These are phyloP conservation scores for Bombyx mandarina DNA, from an alignment of 1,140 invertebrate species.

Conservation along the genomic window DNA sequence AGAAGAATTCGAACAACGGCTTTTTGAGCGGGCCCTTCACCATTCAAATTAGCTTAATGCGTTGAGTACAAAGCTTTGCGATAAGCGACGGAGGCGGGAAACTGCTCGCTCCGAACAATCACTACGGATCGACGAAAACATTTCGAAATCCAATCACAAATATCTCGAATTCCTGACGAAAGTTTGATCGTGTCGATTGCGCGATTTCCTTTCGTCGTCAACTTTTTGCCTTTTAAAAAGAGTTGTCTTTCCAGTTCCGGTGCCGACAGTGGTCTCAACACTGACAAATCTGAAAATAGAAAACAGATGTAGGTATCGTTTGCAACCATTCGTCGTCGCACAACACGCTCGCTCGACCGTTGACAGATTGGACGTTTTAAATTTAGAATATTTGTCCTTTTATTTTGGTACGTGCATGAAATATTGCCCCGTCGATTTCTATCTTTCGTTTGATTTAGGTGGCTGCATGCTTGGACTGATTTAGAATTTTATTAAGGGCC, in stretches of 20 bases:
- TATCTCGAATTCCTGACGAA: conserved; percentile 11
- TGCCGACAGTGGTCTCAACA: conserved; percentile 40
- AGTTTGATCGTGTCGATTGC: conserved; percentile 19
- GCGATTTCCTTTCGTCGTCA: conserved; percentile 31
- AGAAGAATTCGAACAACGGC: conserved; percentile 60
- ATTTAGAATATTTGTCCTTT: conserved; percentile 54
- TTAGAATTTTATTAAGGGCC: conserved; percentile 1
- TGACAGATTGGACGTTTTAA: conserved; percentile 65
- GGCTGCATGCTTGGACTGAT: conserved; percentile 1
- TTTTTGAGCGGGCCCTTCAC: conserved; percentile 53
- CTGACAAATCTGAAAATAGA: conserved; percentile 66
- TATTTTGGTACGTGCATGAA: conserved; percentile 59
- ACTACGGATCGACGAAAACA: conserved; percentile 29
- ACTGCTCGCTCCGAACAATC: conserved; percentile 26
- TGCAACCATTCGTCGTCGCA: conserved; percentile 57
- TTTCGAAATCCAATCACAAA: conserved; percentile 21
- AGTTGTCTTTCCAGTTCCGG: conserved; percentile 47
- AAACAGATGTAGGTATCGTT: conserved; percentile 60
- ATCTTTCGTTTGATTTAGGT: conserved; percentile 15
- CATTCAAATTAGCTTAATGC: conserved; percentile 70
- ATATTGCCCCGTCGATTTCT: conserved; percentile 50
- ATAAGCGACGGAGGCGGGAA: conserved; percentile 48
- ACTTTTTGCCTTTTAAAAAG: conserved; percentile 36
- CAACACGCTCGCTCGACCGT: conserved; percentile 57
- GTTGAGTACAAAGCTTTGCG: conserved; percentile 56